These are phyloP conservation scores for Poecilus cupreus DNA, from an alignment of 2,888 invertebrate genomes.

Conservation along the genomic window DNA sequence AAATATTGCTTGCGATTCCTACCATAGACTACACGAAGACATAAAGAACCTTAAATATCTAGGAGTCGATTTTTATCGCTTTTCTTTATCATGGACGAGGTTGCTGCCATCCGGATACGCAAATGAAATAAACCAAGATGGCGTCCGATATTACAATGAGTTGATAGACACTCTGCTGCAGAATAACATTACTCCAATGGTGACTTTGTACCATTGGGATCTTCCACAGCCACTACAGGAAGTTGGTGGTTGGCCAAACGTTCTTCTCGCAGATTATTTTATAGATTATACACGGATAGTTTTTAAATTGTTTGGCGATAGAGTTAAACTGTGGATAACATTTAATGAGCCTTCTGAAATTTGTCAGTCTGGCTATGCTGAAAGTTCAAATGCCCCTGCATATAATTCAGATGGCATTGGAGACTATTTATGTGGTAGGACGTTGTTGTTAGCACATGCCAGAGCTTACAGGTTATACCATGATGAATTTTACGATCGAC, in stretches of 20 bases:
- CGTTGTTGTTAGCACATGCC: conserved; percentile 80
- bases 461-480: conserved; percentile 80
- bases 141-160: conserved; percentile 78
- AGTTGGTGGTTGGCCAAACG: conserved; percentile 76
- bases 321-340: conserved; percentile 80
- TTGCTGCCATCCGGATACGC: conserved; percentile 77
- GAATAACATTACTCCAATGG: conserved; percentile 76
- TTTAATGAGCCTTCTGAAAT: conserved; percentile 80
- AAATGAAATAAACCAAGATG: conserved; percentile 76
- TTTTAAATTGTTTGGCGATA: conserved; percentile 76
- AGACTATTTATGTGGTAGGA: conserved; percentile 80
- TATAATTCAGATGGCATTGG: conserved; percentile 76
- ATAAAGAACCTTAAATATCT: conserved; percentile 74
- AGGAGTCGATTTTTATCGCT: conserved; percentile 74
- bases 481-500: conserved; percentile 75
- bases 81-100: conserved; percentile 79
- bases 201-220: conserved; percentile 82
- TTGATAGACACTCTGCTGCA: conserved; percentile 76
- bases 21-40: conserved; percentile 79
- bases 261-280: conserved; percentile 75
- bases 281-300: conserved; percentile 76
- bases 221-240: conserved; percentile 77
- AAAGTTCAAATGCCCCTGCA: conserved; percentile 75
- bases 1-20: conserved; percentile 81
- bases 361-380: conserved; percentile 75